Evolutionary conservation across 2,888 invertebrate species (phyloP).

Genomic region (Blomia tropicalis): DNA sequence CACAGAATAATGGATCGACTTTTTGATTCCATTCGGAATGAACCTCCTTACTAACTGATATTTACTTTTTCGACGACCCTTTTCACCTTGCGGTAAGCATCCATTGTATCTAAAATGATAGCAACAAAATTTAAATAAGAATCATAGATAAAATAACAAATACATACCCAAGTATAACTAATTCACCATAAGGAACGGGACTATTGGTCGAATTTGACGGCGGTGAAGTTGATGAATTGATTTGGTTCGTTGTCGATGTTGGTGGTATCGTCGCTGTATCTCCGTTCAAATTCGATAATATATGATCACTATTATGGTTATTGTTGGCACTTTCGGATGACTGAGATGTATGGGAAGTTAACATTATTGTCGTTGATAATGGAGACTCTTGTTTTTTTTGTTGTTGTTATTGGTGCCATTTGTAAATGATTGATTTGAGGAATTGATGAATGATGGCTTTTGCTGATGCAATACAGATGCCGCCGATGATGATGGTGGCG

Average conservation of each 20-base stretch:
- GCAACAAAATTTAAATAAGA: too few species aligned
- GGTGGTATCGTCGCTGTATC: background rate
- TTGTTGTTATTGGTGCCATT: too few species aligned
- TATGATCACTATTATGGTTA: background rate
- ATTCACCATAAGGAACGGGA: conserved; percentile 22
- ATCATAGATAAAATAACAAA: conserved; percentile 27
- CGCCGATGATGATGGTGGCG: too few species aligned
- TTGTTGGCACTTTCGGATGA: conserved; percentile 5
- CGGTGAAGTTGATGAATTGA: background rate
- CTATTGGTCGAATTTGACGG: background rate
- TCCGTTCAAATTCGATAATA: background rate
- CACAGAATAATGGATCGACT: conserved; percentile 86
- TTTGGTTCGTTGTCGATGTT: background rate
- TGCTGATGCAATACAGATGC: too few species aligned
- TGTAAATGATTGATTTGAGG: too few species aligned
- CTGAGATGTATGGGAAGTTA: background rate
- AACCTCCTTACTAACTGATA: conserved; percentile 72
- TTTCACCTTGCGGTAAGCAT: conserved; percentile 74
- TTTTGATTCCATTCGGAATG: conserved; percentile 75
- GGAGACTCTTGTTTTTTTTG: too few species aligned
- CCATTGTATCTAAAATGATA: conserved; percentile 82
- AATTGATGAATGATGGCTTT: too few species aligned
- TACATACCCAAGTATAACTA: conserved; percentile 22
- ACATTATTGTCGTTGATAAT: background rate
- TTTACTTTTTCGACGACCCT: conserved; percentile 81